Evolutionary conservation across 2,113 vertebrate species (phyloP).

Genomic region (Alexandromys fortis): DNA sequence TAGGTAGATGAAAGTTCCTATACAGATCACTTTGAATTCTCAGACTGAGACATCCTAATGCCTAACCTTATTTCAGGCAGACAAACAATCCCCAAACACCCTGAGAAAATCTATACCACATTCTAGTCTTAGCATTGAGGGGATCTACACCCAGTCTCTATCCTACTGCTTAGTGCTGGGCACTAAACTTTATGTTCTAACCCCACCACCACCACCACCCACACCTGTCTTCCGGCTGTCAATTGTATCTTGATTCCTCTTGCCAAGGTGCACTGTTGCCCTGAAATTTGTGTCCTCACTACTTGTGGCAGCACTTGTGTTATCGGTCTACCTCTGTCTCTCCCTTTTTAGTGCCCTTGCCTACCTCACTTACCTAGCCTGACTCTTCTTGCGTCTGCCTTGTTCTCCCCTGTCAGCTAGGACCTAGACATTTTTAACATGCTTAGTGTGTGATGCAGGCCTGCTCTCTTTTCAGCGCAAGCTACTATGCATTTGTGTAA

Average conservation of each 20-base stretch:
- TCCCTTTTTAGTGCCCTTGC: neutral
- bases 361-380: neutral
- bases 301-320: neutral
- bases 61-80: conserved; percentile 1
- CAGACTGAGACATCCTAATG: neutral
- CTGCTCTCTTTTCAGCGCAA: neutral
- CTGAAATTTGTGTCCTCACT: neutral
- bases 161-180: neutral
- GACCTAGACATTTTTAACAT: neutral
- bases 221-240: neutral
- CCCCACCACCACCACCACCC: neutral
- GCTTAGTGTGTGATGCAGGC: neutral
- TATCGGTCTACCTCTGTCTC: too few relatives aligned
- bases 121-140: neutral
- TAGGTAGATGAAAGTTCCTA: neutral
- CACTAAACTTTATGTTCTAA: neutral
- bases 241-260: neutral
- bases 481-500: neutral
- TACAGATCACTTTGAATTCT: neutral
- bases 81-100: neutral
- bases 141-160: neutral
- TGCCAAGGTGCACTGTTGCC: neutral
- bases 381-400: neutral
- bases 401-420: neutral
- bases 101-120: neutral